A percentile compares a stretch with the other conserved stretches of the same genome.
Conservation (phyloP, 2,888 invertebrate species). For the Entomobrya proxima region DNA sequence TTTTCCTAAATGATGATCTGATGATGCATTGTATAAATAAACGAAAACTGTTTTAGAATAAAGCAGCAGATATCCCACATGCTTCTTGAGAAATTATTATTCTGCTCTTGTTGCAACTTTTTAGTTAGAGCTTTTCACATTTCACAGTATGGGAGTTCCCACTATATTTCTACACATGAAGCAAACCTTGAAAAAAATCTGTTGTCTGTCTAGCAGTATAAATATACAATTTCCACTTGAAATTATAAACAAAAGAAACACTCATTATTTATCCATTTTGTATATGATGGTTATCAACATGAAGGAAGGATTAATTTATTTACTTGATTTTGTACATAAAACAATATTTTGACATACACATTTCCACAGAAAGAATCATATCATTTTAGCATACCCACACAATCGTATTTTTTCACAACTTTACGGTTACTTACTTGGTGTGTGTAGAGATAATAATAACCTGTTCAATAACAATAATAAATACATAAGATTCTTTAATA, state of each 20-base stretch:
- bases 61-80: no score
- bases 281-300: constrained; percentile 64
- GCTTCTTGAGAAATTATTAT: constrained; percentile 22
- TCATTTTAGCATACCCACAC: neutral
- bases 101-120: constrained; percentile 8
- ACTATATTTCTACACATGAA: no score
- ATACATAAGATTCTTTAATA: constrained; percentile 53
- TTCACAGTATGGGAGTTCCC: no score
- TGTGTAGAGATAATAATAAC: constrained; percentile 56
- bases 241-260: constrained; percentile 61
- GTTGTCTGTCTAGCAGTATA: neutral
- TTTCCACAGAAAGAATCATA: constrained; percentile 35
- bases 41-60: constrained; percentile 50
- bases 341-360: constrained; percentile 66
- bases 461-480: constrained; percentile 65
- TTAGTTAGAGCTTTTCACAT: neutral
- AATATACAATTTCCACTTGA: constrained; percentile 33
- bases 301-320: constrained; percentile 68
- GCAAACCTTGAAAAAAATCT: constrained; percentile 1
- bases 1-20: constrained; percentile 23
- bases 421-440: neutral
- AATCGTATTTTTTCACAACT: neutral
- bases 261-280: constrained; percentile 59
- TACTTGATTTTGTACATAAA: constrained; percentile 70
- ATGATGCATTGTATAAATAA: constrained; percentile 66